These are phyloP conservation scores for Coregonus clupeaformis DNA, from an alignment of 2,113 vertebrate species.

Conservation along the genomic window DNA sequence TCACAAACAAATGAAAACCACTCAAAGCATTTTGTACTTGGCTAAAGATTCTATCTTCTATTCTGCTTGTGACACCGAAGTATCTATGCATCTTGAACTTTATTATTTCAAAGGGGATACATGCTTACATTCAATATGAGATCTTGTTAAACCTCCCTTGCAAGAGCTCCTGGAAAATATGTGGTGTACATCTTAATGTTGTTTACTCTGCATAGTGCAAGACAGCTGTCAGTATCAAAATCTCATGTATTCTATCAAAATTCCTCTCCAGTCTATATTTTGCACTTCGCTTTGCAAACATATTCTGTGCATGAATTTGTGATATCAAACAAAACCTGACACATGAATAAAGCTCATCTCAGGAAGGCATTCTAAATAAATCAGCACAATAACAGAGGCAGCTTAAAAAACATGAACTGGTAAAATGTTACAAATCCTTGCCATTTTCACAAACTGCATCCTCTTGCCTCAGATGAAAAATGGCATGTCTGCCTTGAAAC, in stretches of 20 bases:
- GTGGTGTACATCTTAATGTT: slow-evolving; percentile 48
- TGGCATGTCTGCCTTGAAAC: slow-evolving; percentile 61
- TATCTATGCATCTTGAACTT: no score
- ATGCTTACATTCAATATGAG: no score
- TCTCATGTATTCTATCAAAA: slow-evolving; percentile 46
- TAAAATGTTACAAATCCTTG: slow-evolving; percentile 75
- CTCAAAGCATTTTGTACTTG: no score
- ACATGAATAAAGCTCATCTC: slow-evolving; percentile 73
- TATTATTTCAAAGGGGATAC: no score
- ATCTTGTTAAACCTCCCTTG: no score
- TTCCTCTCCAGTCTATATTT: slow-evolving; percentile 54
- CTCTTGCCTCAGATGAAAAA: slow-evolving; percentile 52
- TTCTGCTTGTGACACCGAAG: no score
- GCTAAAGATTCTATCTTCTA: no score
- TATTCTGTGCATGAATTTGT: slow-evolving; percentile 67
- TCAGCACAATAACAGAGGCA: slow-evolving; percentile 72
- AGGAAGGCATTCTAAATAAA: slow-evolving; percentile 64
- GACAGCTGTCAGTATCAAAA: slow-evolving; percentile 55
- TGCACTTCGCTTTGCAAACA: slow-evolving; percentile 62
- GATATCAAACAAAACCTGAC: slow-evolving; percentile 72
- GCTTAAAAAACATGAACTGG: slow-evolving; percentile 64
- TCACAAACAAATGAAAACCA: no score
- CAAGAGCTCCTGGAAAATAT: background rate
- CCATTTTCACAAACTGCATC: slow-evolving; percentile 67
- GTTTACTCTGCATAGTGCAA: slow-evolving; percentile 52